phyloP scores from a whole-genome alignment of 2,113 vertebrate species.

The Pristiophorus japonicus region DNA sequence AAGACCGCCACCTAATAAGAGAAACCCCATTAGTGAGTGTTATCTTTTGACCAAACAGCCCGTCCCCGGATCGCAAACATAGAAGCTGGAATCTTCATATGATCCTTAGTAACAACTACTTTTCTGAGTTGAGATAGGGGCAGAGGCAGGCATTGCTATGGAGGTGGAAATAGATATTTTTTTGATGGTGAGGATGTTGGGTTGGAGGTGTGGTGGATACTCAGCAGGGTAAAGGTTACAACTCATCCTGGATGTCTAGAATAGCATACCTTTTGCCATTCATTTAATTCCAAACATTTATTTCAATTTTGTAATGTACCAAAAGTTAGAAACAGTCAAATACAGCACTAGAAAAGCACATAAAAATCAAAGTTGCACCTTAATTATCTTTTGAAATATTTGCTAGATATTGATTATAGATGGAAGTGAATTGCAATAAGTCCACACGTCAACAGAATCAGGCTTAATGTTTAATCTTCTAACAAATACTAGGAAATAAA shows the following conservation, averaged over 20 bases:
- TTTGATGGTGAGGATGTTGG: neutral
- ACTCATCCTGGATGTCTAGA: neutral
- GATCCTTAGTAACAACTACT: too few relatives aligned
- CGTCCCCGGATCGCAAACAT: too few relatives aligned
- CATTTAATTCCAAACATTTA: neutral
- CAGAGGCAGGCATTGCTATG: neutral
- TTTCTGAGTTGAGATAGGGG: neutral
- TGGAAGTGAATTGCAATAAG: neutral
- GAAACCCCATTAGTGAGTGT: too few relatives aligned
- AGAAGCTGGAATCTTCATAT: too few relatives aligned
- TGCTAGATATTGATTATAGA: neutral
- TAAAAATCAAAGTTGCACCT: neutral
- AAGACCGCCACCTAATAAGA: too few relatives aligned
- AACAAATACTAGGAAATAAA: neutral
- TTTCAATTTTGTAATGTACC: neutral
- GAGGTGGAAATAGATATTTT: neutral
- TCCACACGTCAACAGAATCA: neutral
- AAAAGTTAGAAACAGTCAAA: neutral
- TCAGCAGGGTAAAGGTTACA: neutral
- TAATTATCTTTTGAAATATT: neutral
- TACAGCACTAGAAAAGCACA: too few relatives aligned
- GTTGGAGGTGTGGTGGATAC: neutral
- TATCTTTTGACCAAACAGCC: too few relatives aligned
- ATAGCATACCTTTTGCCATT: neutral
- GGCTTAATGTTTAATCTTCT: neutral